Base-by-base conservation (phyloP, 2,113 vertebrate genomes). In the Spermophilus dauricus region DNA sequence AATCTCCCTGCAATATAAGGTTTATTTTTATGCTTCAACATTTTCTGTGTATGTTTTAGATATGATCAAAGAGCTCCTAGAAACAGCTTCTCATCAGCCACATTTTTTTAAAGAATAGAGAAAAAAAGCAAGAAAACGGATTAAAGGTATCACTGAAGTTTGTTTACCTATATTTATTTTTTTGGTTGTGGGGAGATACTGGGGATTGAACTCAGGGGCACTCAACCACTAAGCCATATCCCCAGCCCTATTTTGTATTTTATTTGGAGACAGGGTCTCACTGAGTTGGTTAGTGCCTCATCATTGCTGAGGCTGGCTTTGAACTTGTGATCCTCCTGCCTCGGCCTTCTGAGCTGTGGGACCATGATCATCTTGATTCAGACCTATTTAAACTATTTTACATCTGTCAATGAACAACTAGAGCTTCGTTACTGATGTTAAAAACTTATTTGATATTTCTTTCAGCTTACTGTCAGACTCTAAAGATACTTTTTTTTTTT, bases 21-120 rank as follows among this genome's bases (percentile, higher is more conserved):
- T 81, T 89, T 95, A 94, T 93, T 97, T 93, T 96, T 96, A 92
- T 86, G 78, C 87, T 91, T 90, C 77, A 70, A 75, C 94, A 84
- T 95, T 89, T 58, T 86, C 51, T 72, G 58, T 65, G 84, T 83
- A 48, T 86, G 32, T 58, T 95, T 81, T 87, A 92, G 75, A 96
- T 20, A 73, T 94, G 95, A 95, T 87, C 86, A 93, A 97, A 88
- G 76, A 86, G 83, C 95, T 96, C 53, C 58, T 42, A 56, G 84
- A 92, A 94, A 94, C 92, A 88, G 92, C 92, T 97, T 89, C 76
- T 78, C 65, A 94, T 89, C 93, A 89, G 87, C 72, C 92, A 90
- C 94, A 91, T 69, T 91, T 97, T 56, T 97, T 56, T 69, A 93
- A 89, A 89, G 63, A 45, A 89, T 39, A 28, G 12, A 7, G 5